Base-by-base conservation (phyloP, 2,888 invertebrate species). In the Prosapia bicincta region DNA sequence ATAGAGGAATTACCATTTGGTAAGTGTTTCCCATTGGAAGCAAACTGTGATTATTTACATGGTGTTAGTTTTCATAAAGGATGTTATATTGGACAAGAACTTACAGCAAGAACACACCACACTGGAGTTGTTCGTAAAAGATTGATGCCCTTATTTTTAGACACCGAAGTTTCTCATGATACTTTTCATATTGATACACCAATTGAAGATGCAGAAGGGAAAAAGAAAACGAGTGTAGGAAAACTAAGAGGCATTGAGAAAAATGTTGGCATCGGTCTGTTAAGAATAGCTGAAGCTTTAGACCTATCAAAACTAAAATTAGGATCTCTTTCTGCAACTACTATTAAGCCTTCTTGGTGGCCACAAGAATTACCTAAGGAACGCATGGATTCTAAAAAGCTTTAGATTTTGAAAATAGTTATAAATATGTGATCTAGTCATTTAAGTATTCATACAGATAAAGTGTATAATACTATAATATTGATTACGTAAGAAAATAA, bases 21-120 rank as follows among this genome's bases (percentile, higher is more conserved):
- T 0, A 90, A 91, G 82, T 90, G 92, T 82, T 92, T 98, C 81
- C 98, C 99, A 0, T 85, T 99, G 74, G 98, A 98, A 86, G 90
- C 90, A 2, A 98, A 98, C 83, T 93, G 94, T 83, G 98, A 98
- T 85, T 95, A 94, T 83, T 87, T 98, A 43, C 93, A 96, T 84
- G 97, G 96, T 54, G 90, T 97, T 3, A 96, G 96, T 85, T 98
- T 98, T 83, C 93, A 94, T 82, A 98, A 99, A 86, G 99, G 99
- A 6, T 99, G 99, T 84, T 99, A 99, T 83, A 90, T 99, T 77
- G 99, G 99, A 0, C 99, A 99, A 85, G 99, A 99, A 85, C 83
- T 99, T 66, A 98, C 99, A 1, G 98, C 99, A 0, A 88, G 99
- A 78, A 95, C 96, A 0, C 91, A 97, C 85, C 97, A 98, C 83